Percentiles rank a stretch among this genome's conserved stretches.
These are phyloP conservation scores for Lipotes vexillifer DNA, from an alignment of 2,113 vertebrate genomes.

Conservation along the genomic window DNA sequence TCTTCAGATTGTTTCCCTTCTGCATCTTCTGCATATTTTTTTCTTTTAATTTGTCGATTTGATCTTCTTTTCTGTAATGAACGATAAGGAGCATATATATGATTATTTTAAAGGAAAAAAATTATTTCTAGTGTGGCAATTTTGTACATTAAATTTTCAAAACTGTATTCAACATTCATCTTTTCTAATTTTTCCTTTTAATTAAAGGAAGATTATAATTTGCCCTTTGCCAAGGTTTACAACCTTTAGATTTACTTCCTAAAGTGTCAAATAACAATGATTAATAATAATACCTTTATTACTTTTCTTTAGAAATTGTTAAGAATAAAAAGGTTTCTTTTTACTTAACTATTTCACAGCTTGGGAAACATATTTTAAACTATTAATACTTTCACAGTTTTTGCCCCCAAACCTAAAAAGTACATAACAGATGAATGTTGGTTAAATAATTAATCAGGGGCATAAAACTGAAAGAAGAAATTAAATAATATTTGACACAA, in stretches of 20 bases:
- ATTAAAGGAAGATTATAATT: slow-evolving; percentile 16
- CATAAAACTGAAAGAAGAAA: slow-evolving; percentile 15
- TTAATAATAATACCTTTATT: background rate
- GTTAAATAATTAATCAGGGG: slow-evolving; percentile 5
- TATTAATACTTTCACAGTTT: background rate
- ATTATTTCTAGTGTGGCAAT: background rate
- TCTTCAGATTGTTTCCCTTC: slow-evolving; percentile 95
- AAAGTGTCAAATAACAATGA: slow-evolving; percentile 24
- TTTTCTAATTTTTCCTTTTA: background rate
- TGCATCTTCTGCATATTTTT: slow-evolving; percentile 94
- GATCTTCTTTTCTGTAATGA: slow-evolving; percentile 94
- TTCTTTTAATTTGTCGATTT: slow-evolving; percentile 97
- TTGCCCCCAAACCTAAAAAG: slow-evolving; percentile 1
- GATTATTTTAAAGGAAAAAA: slow-evolving; percentile 29
- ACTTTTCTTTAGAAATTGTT: slow-evolving; percentile 25
- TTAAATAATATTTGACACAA: background rate
- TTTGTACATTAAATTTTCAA: slow-evolving; percentile 20
- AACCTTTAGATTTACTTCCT: background rate
- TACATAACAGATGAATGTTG: background rate
- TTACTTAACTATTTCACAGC: background rate
- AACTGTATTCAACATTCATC: background rate
- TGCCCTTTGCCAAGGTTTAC: background rate
- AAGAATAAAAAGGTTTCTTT: background rate
- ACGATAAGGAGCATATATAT: slow-evolving; percentile 40
- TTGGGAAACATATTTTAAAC: slow-evolving; percentile 1